Evolutionary conservation across 2,888 invertebrate genomes (phyloP).

Genomic region (Hermodice carunculata): DNA sequence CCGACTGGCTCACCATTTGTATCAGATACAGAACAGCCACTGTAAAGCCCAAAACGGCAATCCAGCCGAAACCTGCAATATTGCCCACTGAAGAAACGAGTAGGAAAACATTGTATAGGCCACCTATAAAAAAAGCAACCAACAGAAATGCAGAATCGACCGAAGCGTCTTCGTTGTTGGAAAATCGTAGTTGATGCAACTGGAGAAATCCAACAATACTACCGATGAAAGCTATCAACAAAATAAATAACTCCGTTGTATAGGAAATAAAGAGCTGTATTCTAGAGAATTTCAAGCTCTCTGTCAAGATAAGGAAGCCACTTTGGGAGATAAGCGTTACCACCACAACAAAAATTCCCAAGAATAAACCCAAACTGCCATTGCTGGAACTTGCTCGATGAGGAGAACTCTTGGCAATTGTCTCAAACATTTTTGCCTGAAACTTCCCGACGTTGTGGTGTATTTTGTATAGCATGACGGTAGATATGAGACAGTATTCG

Average conservation of each 20-base stretch:
- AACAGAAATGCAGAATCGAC: conserved; percentile 77
- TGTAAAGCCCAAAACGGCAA: conserved; percentile 52
- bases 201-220: no score
- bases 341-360: conserved; percentile 69
- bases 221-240: no score
- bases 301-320: conserved; percentile 66
- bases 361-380: conserved; percentile 70
- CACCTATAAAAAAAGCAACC: conserved; percentile 92
- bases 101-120: conserved; percentile 74
- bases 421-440: no score
- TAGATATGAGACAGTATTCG: no score
- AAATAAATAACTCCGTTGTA: conserved; percentile 60
- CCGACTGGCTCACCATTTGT: conserved; percentile 57
- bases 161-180: conserved; percentile 51
- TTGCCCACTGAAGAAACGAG: conserved; percentile 57
- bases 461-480: no score
- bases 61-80: conserved; percentile 25
- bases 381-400: no score
- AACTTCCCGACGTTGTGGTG: no score
- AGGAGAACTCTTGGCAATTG: no score
- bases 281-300: conserved; percentile 16
- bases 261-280: conserved; percentile 57
- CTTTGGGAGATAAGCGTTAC: conserved; percentile 64
- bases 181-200: conserved; percentile 55
- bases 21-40: conserved; percentile 53